A percentile compares a stretch with the other conserved stretches of the same genome.
Evolutionary conservation across 2,888 invertebrate species (phyloP).

Genomic region (Pseudolycoriella hygida): DNA sequence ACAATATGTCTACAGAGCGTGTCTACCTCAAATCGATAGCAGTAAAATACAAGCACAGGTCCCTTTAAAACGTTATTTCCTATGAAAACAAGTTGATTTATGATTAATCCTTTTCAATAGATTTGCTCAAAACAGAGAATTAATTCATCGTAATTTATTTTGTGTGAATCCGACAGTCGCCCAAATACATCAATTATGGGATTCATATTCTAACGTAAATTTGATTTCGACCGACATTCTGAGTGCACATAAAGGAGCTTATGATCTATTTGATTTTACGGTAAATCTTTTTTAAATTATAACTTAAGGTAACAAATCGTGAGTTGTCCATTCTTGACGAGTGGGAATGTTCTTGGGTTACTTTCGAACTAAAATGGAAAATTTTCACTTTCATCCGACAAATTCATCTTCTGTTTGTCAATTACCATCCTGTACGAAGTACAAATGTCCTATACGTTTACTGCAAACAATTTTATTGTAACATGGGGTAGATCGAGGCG

Average conservation of each 20-base stretch:
- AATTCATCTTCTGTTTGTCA: no score
- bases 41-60: constrained; percentile 45
- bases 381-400: no score
- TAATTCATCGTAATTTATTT: constrained; percentile 44
- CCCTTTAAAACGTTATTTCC: not conserved
- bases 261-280: constrained; percentile 24
- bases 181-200: constrained; percentile 66
- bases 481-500: no score
- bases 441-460: no score
- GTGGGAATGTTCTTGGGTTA: no score
- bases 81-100: not conserved
- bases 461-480: no score
- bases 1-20: constrained; percentile 35
- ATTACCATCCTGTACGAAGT: no score
- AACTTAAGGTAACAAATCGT: no score
- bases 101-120: constrained; percentile 13
- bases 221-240: constrained; percentile 27
- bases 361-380: no score
- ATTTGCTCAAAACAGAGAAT: constrained; percentile 30
- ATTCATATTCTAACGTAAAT: constrained; percentile 42
- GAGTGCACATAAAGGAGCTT: constrained; percentile 18
- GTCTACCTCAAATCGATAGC: constrained; percentile 41
- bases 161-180: constrained; percentile 67
- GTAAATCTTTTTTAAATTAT: no score
- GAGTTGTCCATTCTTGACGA: no score